These are phyloP conservation scores for Pseudochaenichthys georgianus DNA, from an alignment of 2,797 vertebrate species.

Conservation along the genomic window DNA sequence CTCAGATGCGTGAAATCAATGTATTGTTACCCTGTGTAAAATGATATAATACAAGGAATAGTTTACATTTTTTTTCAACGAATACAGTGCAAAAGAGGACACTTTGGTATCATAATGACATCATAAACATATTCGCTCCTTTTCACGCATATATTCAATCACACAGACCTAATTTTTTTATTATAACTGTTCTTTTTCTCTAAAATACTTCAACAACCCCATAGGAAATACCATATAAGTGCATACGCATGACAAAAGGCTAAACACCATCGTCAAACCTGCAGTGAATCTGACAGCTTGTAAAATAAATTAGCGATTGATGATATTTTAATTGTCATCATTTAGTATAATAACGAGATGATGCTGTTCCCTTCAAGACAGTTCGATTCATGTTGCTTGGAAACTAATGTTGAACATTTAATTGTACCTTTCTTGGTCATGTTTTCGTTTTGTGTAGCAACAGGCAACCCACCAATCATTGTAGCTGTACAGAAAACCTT, in stretches of 20 bases:
- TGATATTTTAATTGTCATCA: neutral
- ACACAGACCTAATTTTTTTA: neutral
- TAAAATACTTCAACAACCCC: neutral
- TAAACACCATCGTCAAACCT: neutral
- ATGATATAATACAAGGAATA: neutral
- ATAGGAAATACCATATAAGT: slow-evolving; percentile 9
- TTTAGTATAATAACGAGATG: neutral
- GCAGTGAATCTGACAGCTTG: neutral
- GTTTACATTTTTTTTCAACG: neutral
- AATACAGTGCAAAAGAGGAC: slow-evolving; percentile 4
- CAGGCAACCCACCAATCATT: neutral
- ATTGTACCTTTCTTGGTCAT: neutral
- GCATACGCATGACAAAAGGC: slow-evolving; percentile 1
- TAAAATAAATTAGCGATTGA: neutral
- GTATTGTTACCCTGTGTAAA: neutral
- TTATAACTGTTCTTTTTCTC: slow-evolving; percentile 1
- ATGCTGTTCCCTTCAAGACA: neutral
- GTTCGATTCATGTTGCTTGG: neutral
- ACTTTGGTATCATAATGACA: neutral
- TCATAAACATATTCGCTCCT: no score
- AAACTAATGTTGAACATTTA: slow-evolving; percentile 1
- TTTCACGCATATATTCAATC: neutral
- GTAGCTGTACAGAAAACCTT: neutral
- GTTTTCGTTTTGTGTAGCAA: neutral
- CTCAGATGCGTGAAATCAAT: slow-evolving; percentile 9